Base-by-base conservation (phyloP, 2,888 invertebrate species). In the Orgyia antiqua region DNA sequence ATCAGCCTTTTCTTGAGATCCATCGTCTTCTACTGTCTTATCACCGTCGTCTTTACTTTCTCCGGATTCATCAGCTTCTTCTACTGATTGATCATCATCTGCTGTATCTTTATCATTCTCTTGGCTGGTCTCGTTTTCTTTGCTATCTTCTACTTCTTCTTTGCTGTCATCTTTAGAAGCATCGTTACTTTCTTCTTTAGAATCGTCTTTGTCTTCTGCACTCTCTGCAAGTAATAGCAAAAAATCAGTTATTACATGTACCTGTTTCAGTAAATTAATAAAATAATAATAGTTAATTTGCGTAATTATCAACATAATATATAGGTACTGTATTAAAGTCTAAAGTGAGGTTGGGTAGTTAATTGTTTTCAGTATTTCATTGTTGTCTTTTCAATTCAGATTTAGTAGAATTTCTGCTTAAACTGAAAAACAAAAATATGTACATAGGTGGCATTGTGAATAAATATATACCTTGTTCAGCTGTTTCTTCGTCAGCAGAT, bases 401-500 rank as follows among this genome's bases (percentile, higher is more conserved):
- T n/a, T n/a, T n/a, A n/a, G n/a, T n/a, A n/a, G n/a, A n/a, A n/a
- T n/a, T n/a, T n/a, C n/a, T n/a, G n/a, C n/a, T n/a, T n/a, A n/a
- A n/a, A n/a, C n/a, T n/a, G n/a, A n/a, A n/a, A n/a, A n/a, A n/a
- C n/a, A n/a, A n/a, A n/a, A n/a, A n/a, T n/a, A n/a, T n/a, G n/a
- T n/a, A n/a, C n/a, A n/a, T n/a, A n/a, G n/a, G n/a, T n/a, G n/a
- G n/a, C n/a, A 15, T 15, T 15, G 6, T 15, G 4, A 6, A 15
- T 15, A 15, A 23, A 23, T 4, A 3, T 2, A 12, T 24, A 77
- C 83, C 84, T 68, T 74, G 69, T 50, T 84, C 82, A 62, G 63
- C 64, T 68, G 76, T 68, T 68, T 72, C 65, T 50, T 82, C 84
- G 42, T 86, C 87, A 80, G 83, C 78, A 52, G 77, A 78, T 74